Evolutionary conservation across 2,113 vertebrate species (phyloP).

Genomic region (Elachura formosa): DNA sequence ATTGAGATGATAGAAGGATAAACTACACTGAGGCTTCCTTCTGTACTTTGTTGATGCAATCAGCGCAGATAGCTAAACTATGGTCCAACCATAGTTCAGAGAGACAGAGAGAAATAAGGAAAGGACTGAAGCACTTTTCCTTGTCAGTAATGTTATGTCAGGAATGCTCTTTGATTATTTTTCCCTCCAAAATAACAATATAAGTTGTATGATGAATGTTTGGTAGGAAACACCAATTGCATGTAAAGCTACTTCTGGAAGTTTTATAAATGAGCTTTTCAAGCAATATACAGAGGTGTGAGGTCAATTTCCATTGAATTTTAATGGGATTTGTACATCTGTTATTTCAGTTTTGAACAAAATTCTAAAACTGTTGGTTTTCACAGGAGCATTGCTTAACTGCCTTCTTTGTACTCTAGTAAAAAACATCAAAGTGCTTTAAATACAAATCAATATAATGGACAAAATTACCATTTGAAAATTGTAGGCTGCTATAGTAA

Average conservation of each 20-base stretch:
- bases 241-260: not conserved
- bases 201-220: not conserved
- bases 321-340: constrained; percentile 7
- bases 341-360: not conserved
- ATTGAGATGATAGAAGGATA: not conserved
- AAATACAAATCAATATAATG: constrained; percentile 23
- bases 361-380: not conserved
- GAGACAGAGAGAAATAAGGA: not conserved
- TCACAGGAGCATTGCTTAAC: not conserved
- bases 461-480: constrained; percentile 14
- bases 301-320: constrained; percentile 5
- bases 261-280: not conserved
- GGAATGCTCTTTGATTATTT: not conserved
- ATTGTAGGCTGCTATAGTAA: not conserved
- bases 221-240: not conserved
- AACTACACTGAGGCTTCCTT: not conserved
- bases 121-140: not conserved
- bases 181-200: not conserved
- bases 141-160: not conserved
- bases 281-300: not conserved
- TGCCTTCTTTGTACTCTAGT: not conserved
- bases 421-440: not conserved
- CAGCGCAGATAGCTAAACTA: not conserved
- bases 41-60: not conserved
- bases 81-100: not conserved